Evolutionary conservation across 2,797 vertebrate species (phyloP), one percentile per base, ranked within the genome.

Genomic region (Epinephelus coioides): DNA sequence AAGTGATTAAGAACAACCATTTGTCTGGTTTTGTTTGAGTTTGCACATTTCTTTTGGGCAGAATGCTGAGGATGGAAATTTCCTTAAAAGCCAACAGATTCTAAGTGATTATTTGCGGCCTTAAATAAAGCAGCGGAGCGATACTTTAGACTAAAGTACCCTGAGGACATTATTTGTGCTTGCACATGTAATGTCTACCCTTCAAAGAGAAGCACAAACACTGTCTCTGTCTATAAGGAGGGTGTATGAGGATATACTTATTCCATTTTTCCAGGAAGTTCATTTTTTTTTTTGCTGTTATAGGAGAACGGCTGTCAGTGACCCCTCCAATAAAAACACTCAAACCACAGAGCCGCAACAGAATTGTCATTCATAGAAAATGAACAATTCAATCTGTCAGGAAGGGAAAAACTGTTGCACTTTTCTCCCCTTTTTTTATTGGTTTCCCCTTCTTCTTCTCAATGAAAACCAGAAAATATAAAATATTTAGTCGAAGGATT

Each of bases 21-120:
- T 50, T 69, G 30, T 19, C 44, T 53, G 3, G 12, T 86, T 88
- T 73, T 55, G 53, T 61, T 81, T 76, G 70, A 59, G 65, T 85
- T 65, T 90, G 82, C 75, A 81, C 63, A 82, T 84, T 88, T 88
- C 61, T 78, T 76, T 19, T 0, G 40, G 69, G 25, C 44, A 63
- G n/a, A 80, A 59, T 18, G 34, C 68, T 14, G 74, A 71, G 18
- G 50, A 66, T 21, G 46, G 30, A 64, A 13, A 59, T 74, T 69
- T 69, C 57, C n/a, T 10, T 44, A 65, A 65, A 76, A 82, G 30
- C 34, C 50, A 68, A n/a, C 9, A 51, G 23, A 78, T 64, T 69
- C 17, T 68, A 78, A 77, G 23, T 2, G 55, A 78, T 74, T 47
- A 75, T 78, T 81, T 83, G 77, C 2, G 55, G 69, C 76, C 3